Base-by-base conservation (phyloP, 2,113 vertebrate species). In the Asarcornis scutulata region DNA sequence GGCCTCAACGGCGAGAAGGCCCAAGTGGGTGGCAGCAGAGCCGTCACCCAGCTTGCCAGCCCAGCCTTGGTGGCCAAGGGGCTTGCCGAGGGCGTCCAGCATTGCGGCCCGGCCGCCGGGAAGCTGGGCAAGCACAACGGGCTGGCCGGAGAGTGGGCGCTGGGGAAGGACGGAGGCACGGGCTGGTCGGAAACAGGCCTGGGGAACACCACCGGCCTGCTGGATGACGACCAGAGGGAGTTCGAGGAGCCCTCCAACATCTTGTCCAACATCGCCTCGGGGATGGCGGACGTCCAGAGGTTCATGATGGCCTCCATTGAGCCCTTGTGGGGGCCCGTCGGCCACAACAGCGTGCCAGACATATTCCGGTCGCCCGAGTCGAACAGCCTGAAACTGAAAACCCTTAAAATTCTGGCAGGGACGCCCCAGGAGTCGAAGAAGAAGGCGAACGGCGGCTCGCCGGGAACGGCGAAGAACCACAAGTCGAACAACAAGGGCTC, bases 261-360 rank as follows among this genome's bases (percentile, higher is more conserved):
- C 97, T 98, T 99, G 94, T 99, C 99, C 88, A 99, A 99, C 98
- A 99, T 99, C 77, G 99, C 99, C 11, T 99, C 99, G n/a, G 99
- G 99, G 58, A 99, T 99, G 99, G 99, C 99, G 8, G 99, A 99
- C 52, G 99, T 99, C 69, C 99, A 99, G 98, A 98, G 99, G 96
- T 99, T 99, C 83, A 99, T 99, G 99, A 99, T 99, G 99, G 99
- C 99, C 91, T 99, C 99, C 88, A 99, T 99, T 40, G 99, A 99
- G 97, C 99, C 99, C 67, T 97, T 99, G 93, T 99, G 99, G 99
- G 98, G 99, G 66, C 99, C 99, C 3, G 98, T 99, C 73, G 76
- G 97, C 55, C 98, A 98, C 80, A 98, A 97, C 93, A 97, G 97
- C 5, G 98, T 98, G 38, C 97, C 99, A 60, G 99, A 99, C 94